A percentile compares a stretch with the other conserved stretches of the same genome.
phyloP scores from a whole-genome alignment of 2,888 invertebrate genomes.

The Stenodera caucasica region DNA sequence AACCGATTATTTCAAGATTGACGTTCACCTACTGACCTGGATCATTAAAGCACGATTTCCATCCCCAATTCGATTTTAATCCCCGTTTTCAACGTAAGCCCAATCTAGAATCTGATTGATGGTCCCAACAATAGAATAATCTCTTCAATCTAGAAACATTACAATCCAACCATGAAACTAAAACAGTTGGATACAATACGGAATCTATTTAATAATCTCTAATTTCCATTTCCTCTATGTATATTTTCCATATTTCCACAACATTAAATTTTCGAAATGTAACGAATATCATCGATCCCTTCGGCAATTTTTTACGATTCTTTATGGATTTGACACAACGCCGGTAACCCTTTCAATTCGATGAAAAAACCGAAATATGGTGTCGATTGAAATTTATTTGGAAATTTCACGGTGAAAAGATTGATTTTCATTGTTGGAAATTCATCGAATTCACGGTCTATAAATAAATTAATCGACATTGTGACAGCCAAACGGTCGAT shows the following conservation, averaged over 20 bases:
- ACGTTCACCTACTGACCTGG: neutral
- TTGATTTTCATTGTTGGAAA: constrained; percentile 9
- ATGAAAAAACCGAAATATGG: neutral
- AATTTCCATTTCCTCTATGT: neutral
- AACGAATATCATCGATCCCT: constrained; percentile 41
- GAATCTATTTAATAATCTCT: too few relatives aligned
- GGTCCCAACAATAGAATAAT: constrained; percentile 30
- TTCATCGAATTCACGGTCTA: constrained; percentile 12
- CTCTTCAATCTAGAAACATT: constrained; percentile 34
- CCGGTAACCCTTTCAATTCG: neutral
- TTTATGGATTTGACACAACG: neutral
- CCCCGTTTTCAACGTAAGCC: constrained; percentile 17
- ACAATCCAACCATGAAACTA: constrained; percentile 24
- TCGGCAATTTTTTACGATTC: neutral
- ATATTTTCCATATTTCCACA: constrained; percentile 35
- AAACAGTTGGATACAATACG: neutral
- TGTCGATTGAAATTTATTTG: constrained; percentile 11
- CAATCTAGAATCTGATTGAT: constrained; percentile 27
- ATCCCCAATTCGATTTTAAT: neutral
- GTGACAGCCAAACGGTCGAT: neutral
- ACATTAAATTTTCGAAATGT: constrained; percentile 43
- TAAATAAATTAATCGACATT: neutral
- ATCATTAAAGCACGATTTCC: neutral
- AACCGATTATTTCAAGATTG: too few relatives aligned
- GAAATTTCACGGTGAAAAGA: constrained; percentile 8